Percentiles rank a stretch among this genome's conserved stretches.
phyloP scores from a whole-genome alignment of 2,797 vertebrate genomes.

The Rhynchotus rufescens region DNA sequence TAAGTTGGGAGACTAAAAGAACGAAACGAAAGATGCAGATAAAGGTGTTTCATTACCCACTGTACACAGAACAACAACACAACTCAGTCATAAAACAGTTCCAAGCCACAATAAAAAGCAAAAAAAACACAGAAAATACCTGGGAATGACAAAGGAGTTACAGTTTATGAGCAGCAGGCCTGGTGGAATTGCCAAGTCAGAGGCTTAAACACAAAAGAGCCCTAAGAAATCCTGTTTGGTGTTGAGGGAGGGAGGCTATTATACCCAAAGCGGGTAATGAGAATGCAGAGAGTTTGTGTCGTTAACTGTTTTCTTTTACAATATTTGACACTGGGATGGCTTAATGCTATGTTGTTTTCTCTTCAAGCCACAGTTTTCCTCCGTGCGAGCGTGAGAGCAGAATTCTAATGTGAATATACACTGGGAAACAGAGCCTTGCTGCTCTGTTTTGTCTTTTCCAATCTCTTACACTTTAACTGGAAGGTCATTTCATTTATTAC shows the following conservation, averaged over 20 bases:
- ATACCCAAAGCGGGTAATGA: slow-evolving; percentile 52
- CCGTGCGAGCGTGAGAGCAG: slow-evolving; percentile 44
- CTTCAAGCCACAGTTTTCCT: slow-evolving; percentile 57
- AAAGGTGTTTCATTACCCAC: slow-evolving; percentile 79
- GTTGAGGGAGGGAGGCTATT: slow-evolving; percentile 21
- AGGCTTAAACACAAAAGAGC: slow-evolving; percentile 23
- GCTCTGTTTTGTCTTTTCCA: slow-evolving; percentile 62
- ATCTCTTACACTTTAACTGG: slow-evolving; percentile 55
- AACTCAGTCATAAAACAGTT: slow-evolving; percentile 58
- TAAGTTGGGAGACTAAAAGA: slow-evolving; percentile 79
- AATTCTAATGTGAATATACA: slow-evolving; percentile 44
- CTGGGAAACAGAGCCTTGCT: slow-evolving; percentile 20
- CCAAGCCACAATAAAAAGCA: slow-evolving; percentile 59
- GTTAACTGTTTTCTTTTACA: slow-evolving; percentile 62
- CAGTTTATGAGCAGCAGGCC: neutral
- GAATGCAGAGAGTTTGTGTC: slow-evolving; percentile 32
- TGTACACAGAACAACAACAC: slow-evolving; percentile 69
- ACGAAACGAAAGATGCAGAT: slow-evolving; percentile 73
- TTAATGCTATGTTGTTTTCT: slow-evolving; percentile 64
- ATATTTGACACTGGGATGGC: slow-evolving; percentile 57
- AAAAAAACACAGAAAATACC: slow-evolving; percentile 53
- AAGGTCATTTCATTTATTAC: slow-evolving; percentile 69
- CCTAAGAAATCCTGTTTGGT: slow-evolving; percentile 39
- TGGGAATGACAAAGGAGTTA: slow-evolving; percentile 54
- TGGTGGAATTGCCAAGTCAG: neutral